A percentile compares a stretch with the other conserved stretches of the same genome.
These are phyloP conservation scores for Choreutis nemorana DNA, from an alignment of 2,888 invertebrate genomes.

Conservation along the genomic window DNA sequence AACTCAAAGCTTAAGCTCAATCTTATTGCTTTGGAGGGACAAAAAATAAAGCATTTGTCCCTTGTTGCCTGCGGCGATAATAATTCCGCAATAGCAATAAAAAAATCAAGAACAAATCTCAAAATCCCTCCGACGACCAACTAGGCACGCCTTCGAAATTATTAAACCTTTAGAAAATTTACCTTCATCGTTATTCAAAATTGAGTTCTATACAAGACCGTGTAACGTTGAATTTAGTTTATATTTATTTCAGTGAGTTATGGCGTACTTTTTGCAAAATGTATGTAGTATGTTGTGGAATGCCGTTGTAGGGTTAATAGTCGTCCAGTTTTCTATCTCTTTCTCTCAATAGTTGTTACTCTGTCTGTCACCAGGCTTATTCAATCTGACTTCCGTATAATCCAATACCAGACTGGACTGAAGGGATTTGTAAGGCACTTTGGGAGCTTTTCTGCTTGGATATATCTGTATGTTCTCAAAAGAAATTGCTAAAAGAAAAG, in stretches of 20 bases:
- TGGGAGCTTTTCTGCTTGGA: constrained; percentile 30
- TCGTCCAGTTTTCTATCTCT: constrained; percentile 16
- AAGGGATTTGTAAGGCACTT: constrained; percentile 39
- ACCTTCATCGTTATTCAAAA: constrained; percentile 10
- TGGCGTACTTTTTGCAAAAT: constrained; percentile 28
- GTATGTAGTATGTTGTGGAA: constrained; percentile 50
- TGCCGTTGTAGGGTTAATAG: constrained; percentile 49
- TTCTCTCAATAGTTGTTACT: constrained; percentile 14
- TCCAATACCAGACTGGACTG: constrained; percentile 41
- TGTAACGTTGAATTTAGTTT: too few species aligned
- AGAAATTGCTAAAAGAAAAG: too few species aligned
- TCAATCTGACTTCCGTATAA: constrained; percentile 42
- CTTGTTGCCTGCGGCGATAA: constrained; percentile 38
- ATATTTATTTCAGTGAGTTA: constrained; percentile 13
- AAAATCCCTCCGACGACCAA: constrained; percentile 51
- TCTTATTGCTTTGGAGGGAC: too few species aligned
- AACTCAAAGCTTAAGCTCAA: too few species aligned
- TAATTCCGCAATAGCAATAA: constrained; percentile 49
- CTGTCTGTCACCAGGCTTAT: constrained; percentile 33
- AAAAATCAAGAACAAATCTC: constrained; percentile 51
- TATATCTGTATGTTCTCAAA: too few species aligned
- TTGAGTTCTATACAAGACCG: constrained; percentile 15
- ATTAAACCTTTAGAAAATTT: constrained; percentile 44
- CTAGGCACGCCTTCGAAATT: constrained; percentile 61
- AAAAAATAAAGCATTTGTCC: constrained; percentile 32